Percentiles rank a stretch among this genome's conserved stretches.
These are phyloP conservation scores for Argyresthia albistria DNA, from an alignment of 2,888 invertebrate genomes.

Conservation along the genomic window DNA sequence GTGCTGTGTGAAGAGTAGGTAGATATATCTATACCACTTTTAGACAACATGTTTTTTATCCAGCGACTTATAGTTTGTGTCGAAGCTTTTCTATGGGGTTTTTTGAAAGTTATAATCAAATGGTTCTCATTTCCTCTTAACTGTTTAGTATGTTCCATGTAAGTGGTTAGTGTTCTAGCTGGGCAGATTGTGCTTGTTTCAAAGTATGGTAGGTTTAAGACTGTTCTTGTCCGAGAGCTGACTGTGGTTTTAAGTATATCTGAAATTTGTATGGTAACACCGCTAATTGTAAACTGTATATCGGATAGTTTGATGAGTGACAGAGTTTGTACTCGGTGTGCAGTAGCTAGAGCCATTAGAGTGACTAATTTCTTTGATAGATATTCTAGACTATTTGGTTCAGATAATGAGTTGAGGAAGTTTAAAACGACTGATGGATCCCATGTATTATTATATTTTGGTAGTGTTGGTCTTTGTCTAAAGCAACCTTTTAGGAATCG, in stretches of 20 bases:
- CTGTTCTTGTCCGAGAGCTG: not conserved
- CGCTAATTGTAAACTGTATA: not conserved
- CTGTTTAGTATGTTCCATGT: slow-evolving; percentile 3
- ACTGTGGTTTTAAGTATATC: slow-evolving; percentile 12
- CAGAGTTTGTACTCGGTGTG: slow-evolving; percentile 16
- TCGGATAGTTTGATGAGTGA: not conserved
- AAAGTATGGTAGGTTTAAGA: not conserved
- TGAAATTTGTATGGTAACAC: slow-evolving; percentile 13
- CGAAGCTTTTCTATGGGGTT: slow-evolving; percentile 11
- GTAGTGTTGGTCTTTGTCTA: slow-evolving; percentile 10
- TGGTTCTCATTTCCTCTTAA: slow-evolving; percentile 2
- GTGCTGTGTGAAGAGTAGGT: slow-evolving; percentile 15
- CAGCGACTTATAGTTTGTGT: slow-evolving; percentile 14
- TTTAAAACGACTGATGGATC: slow-evolving; percentile 14
- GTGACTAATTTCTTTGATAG: slow-evolving; percentile 14
- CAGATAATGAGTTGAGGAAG: slow-evolving; percentile 8
- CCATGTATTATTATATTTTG: slow-evolving; percentile 14
- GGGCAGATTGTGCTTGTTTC: slow-evolving; percentile 9
- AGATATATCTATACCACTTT: slow-evolving; percentile 14
- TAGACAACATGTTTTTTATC: slow-evolving; percentile 13
- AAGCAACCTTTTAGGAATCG: slow-evolving; percentile 14
- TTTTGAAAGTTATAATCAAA: slow-evolving; percentile 15
- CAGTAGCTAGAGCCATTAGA: slow-evolving; percentile 15
- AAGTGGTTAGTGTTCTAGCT: slow-evolving; percentile 4
- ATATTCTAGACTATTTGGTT: slow-evolving; percentile 9